A percentile compares a stretch with the other conserved stretches of the same genome.
phyloP scores from a whole-genome alignment of 2,797 vertebrate species.

The Paratrypauchen microcephalus region DNA sequence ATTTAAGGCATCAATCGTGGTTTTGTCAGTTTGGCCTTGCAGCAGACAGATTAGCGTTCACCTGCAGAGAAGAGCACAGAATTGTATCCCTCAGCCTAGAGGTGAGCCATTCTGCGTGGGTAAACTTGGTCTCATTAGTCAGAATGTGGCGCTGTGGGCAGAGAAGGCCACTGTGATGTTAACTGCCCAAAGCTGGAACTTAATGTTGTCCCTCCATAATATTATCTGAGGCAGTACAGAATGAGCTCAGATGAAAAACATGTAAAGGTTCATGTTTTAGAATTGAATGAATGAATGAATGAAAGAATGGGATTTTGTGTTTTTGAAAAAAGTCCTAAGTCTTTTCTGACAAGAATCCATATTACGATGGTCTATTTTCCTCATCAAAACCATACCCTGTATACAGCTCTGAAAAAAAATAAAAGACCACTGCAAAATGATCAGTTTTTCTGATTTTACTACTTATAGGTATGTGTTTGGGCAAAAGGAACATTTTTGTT shows the following conservation, averaged over 20 bases:
- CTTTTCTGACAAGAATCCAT: no score
- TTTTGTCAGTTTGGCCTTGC: constrained; percentile 11
- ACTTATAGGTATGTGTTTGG: no score
- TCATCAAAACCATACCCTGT: no score
- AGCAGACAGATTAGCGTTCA: constrained; percentile 13
- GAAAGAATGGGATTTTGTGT: no score
- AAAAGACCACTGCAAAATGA: no score
- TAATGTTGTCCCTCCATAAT: background rate
- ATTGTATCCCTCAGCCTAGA: constrained; percentile 22
- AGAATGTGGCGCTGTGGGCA: constrained; percentile 6
- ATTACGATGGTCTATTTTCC: no score
- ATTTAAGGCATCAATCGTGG: constrained; percentile 54
- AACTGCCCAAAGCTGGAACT: constrained; percentile 13
- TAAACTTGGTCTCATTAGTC: constrained; percentile 19
- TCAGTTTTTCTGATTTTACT: no score
- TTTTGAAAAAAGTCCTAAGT: no score
- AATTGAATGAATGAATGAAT: no score
- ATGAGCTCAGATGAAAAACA: background rate
- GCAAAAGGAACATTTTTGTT: no score
- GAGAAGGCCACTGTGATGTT: background rate
- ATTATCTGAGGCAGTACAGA: background rate
- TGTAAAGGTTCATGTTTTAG: no score
- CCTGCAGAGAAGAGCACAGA: constrained; percentile 11
- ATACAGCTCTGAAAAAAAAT: no score
- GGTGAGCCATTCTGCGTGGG: constrained; percentile 9